These are phyloP conservation scores for Meda fulgida DNA, from an alignment of 2,797 vertebrate species.

Conservation along the genomic window DNA sequence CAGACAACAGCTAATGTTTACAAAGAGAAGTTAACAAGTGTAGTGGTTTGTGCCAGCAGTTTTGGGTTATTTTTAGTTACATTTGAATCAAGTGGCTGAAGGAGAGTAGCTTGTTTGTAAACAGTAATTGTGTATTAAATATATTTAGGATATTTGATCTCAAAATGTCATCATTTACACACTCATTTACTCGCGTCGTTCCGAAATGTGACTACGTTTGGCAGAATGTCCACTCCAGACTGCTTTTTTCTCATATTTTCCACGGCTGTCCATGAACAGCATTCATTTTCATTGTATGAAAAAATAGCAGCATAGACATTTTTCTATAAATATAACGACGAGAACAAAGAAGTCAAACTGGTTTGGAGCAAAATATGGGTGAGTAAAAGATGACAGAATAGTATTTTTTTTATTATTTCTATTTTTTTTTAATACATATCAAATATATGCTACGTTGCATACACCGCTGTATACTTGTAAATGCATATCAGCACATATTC, in stretches of 20 bases:
- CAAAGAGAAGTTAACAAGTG: not conserved
- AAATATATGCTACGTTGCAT: too few species aligned
- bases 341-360: not conserved
- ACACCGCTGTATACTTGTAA: too few species aligned
- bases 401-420: too few species aligned
- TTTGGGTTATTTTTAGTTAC: not conserved
- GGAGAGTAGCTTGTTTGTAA: not conserved
- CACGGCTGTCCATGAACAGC: not conserved
- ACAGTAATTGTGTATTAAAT: not conserved
- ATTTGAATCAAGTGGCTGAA: not conserved
- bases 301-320: not conserved
- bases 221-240: not conserved
- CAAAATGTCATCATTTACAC: not conserved
- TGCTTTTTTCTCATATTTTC: not conserved
- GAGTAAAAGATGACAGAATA: not conserved
- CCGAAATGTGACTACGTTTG: not conserved
- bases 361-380: not conserved
- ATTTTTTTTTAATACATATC: too few species aligned
- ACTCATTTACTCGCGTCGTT: not conserved
- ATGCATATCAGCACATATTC: too few species aligned
- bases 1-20: slow-evolving; percentile 49
- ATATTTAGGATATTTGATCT: not conserved
- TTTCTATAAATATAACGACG: not conserved
- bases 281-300: not conserved
- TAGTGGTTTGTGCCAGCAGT: not conserved